phyloP scores from a whole-genome alignment of 2,113 vertebrate species.

The Anthoscopus minutus region DNA sequence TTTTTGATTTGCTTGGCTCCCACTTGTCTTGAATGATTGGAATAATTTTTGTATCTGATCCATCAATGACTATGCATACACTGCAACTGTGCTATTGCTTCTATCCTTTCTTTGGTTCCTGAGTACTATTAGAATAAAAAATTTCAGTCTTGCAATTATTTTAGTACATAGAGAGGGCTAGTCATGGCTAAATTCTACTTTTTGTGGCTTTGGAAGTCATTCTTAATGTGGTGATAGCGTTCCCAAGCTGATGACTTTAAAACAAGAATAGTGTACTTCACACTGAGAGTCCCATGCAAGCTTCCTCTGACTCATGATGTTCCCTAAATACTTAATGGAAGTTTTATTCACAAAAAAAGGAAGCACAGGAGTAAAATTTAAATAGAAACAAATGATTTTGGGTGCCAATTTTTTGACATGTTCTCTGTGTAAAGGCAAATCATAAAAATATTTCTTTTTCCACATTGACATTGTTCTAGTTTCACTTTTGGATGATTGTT shows the following conservation, averaged over 20 bases:
- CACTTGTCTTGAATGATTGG: background rate
- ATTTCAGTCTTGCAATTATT: background rate
- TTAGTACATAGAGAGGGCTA: background rate
- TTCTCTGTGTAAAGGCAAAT: constrained; percentile 8
- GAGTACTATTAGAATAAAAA: background rate
- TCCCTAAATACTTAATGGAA: constrained; percentile 19
- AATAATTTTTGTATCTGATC: background rate
- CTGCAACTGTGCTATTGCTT: background rate
- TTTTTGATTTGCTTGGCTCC: background rate
- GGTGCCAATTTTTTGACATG: constrained; percentile 13
- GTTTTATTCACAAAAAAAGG: constrained; percentile 38
- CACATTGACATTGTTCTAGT: background rate
- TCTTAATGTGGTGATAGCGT: background rate
- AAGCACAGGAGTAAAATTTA: background rate
- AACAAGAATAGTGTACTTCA: background rate
- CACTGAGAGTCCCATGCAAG: background rate
- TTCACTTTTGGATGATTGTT: background rate
- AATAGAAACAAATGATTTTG: constrained; percentile 57
- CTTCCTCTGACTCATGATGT: background rate
- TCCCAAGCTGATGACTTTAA: background rate
- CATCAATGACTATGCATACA: background rate
- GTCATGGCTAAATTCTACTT: background rate
- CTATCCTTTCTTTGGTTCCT: background rate
- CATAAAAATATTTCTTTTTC: background rate
- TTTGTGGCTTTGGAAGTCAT: background rate